phyloP scores from a whole-genome alignment of 2,113 vertebrate genomes.

The Cardinalis cardinalis region DNA sequence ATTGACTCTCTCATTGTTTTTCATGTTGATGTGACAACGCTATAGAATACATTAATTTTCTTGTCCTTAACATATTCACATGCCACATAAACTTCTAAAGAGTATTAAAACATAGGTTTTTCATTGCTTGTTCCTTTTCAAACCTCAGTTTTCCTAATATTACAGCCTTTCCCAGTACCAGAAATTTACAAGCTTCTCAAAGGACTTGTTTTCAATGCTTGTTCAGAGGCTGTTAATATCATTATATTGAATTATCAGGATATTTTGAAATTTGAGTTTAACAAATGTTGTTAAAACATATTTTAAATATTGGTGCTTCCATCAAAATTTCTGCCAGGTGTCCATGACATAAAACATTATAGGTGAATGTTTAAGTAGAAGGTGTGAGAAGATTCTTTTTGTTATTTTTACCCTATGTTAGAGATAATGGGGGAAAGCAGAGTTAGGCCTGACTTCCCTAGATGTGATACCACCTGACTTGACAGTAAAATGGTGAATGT shows the following conservation, averaged over 20 bases:
- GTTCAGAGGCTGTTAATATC: not conserved
- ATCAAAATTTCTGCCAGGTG: not conserved
- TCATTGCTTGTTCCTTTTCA: not conserved
- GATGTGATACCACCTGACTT: not conserved
- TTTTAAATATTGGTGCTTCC: not conserved
- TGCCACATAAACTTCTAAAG: not conserved
- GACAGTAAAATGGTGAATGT: not conserved
- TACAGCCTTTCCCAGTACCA: not conserved
- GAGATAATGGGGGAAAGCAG: not conserved
- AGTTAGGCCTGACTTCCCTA: not conserved
- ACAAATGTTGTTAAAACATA: not conserved
- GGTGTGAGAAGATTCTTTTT: not conserved
- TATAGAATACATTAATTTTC: not conserved
- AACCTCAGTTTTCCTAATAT: not conserved
- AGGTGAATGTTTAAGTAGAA: not conserved
- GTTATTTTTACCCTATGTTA: not conserved
- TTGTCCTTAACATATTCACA: not conserved
- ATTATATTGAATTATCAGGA: not conserved
- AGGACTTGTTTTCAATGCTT: not conserved
- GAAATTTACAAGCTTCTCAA: not conserved
- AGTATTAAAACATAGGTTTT: not conserved
- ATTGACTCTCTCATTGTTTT: not conserved
- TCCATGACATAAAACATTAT: not conserved
- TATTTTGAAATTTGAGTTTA: conserved; percentile 11
- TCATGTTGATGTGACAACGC: not conserved